phyloP scores from a whole-genome alignment of 23 tunicate genomes.

The Clavelina lepadiformis region DNA sequence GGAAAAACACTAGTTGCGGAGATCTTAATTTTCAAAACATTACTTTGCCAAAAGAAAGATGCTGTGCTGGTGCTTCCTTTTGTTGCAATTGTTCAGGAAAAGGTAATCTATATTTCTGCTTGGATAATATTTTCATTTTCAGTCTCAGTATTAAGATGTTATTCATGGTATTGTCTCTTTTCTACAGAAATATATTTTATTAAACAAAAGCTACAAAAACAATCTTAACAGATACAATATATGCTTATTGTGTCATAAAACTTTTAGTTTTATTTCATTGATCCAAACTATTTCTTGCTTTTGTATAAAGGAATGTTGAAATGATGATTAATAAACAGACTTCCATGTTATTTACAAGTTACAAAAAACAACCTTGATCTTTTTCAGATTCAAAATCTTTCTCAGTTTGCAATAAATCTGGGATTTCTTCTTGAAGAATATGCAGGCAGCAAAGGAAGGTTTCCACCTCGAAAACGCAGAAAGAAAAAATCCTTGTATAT shows the following conservation, averaged over 20 bases:
- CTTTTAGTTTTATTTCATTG: neutral
- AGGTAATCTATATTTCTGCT: slow-evolving; percentile 35
- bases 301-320: neutral
- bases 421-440: slow-evolving; percentile 87
- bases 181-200: too few relatives aligned
- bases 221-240: neutral
- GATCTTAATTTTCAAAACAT: slow-evolving; percentile 47
- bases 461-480: slow-evolving; percentile 74
- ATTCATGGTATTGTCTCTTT: too few relatives aligned
- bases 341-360: too few relatives aligned
- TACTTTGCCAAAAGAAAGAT: slow-evolving; percentile 62
- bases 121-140: too few relatives aligned
- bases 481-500: slow-evolving; percentile 60
- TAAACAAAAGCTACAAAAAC: too few relatives aligned
- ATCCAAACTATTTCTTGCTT: neutral
- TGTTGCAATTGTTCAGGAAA: slow-evolving; percentile 96
- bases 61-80: slow-evolving; percentile 80
- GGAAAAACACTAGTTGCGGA: slow-evolving; percentile 96
- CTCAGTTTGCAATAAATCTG: slow-evolving; percentile 69
- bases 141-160: too few relatives aligned
- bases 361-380: too few relatives aligned
- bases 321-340: neutral
- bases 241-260: neutral
- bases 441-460: slow-evolving; percentile 85
- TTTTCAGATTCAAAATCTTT: slow-evolving; percentile 59